phyloP scores from a whole-genome alignment of 2,888 invertebrate genomes.

The Actias luna region DNA sequence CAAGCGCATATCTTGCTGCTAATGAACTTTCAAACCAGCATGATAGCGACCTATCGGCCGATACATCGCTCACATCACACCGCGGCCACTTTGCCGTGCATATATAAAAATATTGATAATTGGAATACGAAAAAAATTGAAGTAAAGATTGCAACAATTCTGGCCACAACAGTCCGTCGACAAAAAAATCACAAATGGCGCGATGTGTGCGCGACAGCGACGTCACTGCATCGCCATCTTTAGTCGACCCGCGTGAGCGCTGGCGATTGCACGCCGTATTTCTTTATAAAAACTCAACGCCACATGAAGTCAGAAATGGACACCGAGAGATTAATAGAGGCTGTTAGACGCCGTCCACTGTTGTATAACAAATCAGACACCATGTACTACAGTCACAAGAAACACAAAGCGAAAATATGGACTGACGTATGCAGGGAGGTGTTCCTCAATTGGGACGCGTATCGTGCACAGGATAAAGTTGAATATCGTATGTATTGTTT shows the following conservation, averaged over 20 bases:
- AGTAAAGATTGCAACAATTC: conserved; percentile 9
- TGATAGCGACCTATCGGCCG: too few species aligned
- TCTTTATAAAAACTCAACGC: not conserved
- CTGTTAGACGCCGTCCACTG: conserved; percentile 46
- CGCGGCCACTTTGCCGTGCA: too few species aligned
- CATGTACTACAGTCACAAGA: conserved; percentile 44
- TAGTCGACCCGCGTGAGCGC: conserved; percentile 47
- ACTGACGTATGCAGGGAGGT: conserved; percentile 50
- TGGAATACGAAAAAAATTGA: not conserved
- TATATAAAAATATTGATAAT: not conserved
- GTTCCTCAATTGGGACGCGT: conserved; percentile 42
- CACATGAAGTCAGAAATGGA: conserved; percentile 41
- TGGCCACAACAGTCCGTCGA: conserved; percentile 34
- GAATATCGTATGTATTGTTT: conserved; percentile 40
- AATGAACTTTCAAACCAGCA: too few species aligned
- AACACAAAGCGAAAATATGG: conserved; percentile 50
- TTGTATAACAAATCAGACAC: conserved; percentile 49
- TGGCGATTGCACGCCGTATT: conserved; percentile 38
- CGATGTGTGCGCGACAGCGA: conserved; percentile 41
- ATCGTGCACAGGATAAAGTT: conserved; percentile 45
- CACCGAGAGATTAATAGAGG: conserved; percentile 44
- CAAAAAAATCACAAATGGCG: conserved; percentile 32
- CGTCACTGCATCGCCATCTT: conserved; percentile 40
- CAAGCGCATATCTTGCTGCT: too few species aligned
- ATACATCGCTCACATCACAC: too few species aligned